Evolutionary conservation across 2,797 vertebrate species (phyloP).

Genomic region (Peromyscus attwateri): DNA sequence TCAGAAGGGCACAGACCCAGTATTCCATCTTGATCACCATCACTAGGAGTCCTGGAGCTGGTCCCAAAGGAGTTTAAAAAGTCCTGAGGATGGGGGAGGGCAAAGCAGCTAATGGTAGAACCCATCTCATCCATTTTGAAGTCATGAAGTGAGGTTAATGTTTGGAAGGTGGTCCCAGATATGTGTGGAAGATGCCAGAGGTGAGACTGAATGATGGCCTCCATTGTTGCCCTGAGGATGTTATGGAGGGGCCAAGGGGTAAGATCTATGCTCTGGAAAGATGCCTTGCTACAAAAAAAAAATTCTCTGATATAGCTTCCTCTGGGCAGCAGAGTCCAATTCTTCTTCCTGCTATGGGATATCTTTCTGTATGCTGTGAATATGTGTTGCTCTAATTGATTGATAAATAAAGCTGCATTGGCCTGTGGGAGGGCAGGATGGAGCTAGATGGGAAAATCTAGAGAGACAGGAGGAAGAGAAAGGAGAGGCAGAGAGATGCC

Average conservation of each 20-base stretch:
- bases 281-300: neutral
- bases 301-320: neutral
- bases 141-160: neutral
- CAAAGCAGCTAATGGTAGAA: neutral
- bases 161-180: neutral
- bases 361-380: no score
- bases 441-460: no score
- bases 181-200: neutral
- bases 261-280: neutral
- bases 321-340: neutral
- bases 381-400: no score
- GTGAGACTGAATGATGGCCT: fast-evolving
- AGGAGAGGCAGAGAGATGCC: no score
- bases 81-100: neutral
- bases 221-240: neutral
- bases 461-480: no score
- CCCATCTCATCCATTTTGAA: neutral
- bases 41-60: neutral
- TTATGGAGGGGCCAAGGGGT: fast-evolving
- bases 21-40: no score
- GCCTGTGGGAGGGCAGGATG: no score
- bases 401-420: no score
- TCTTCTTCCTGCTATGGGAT: neutral
- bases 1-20: neutral
- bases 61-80: neutral